These are phyloP conservation scores for Piliocolobus tephrosceles DNA, from an alignment of 2,113 vertebrate species.

Conservation along the genomic window DNA sequence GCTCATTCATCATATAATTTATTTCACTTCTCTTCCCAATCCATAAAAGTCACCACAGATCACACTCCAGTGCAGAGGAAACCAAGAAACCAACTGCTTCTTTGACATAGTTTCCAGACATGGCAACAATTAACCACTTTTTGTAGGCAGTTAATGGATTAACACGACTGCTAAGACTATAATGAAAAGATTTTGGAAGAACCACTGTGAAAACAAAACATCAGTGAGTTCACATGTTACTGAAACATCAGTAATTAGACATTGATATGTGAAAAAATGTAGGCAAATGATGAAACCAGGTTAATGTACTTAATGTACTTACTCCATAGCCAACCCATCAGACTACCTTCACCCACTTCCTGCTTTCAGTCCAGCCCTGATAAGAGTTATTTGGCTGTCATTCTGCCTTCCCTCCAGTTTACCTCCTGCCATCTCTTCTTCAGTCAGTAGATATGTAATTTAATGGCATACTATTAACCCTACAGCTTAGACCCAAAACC, in stretches of 20 bases:
- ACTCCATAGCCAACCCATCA: not conserved
- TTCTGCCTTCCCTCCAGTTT: not conserved
- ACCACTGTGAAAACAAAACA: not conserved
- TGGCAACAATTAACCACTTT: not conserved
- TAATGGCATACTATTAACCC: not conserved
- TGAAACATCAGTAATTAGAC: not conserved
- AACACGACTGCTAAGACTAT: not conserved
- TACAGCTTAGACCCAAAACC: not conserved
- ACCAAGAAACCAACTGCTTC: not conserved
- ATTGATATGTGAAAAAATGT: not conserved
- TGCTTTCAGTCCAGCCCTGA: not conserved
- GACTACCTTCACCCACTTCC: not conserved
- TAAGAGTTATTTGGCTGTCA: not conserved
- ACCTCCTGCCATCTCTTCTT: not conserved
- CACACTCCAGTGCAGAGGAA: not conserved
- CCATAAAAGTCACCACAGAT: not conserved
- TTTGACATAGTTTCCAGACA: not conserved
- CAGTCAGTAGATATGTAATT: not conserved
- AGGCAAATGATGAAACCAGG: not conserved
- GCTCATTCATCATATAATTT: not conserved
- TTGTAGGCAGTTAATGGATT: not conserved
- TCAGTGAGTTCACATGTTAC: not conserved
- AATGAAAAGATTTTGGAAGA: slow-evolving; percentile 9
- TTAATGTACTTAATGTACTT: not conserved
- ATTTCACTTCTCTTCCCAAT: not conserved